Evolutionary conservation across 2,888 invertebrate species (phyloP).

Genomic region (Cantharis rustica): DNA sequence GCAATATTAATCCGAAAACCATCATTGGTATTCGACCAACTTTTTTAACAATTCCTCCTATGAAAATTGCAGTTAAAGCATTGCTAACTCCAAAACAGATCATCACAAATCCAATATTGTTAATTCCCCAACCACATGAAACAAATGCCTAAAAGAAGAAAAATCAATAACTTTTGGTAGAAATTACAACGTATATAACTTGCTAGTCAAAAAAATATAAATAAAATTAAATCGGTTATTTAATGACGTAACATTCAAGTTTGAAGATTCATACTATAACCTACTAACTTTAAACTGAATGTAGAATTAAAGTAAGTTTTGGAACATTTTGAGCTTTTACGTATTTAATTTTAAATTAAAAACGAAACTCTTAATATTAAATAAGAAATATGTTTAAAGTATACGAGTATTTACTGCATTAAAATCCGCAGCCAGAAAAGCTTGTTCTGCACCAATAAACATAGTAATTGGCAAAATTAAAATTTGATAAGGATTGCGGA

Average conservation of each 20-base stretch:
- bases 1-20: constrained; percentile 72
- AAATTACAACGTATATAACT: too few relatives aligned
- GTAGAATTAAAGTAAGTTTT: background rate
- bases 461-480: constrained; percentile 88
- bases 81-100: constrained; percentile 90
- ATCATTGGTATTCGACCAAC: constrained; percentile 82
- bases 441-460: constrained; percentile 93
- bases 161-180: too few relatives aligned
- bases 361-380: background rate
- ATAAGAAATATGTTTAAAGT: background rate
- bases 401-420: constrained; percentile 66
- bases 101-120: constrained; percentile 92
- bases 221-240: too few relatives aligned
- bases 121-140: constrained; percentile 86
- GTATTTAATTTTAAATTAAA: background rate
- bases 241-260: too few relatives aligned
- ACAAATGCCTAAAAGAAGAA: constrained; percentile 70
- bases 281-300: too few relatives aligned
- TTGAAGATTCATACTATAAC: too few relatives aligned
- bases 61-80: constrained; percentile 81
- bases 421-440: constrained; percentile 85
- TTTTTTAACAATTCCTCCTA: constrained; percentile 78
- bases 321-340: background rate
- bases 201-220: too few relatives aligned
- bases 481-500: constrained; percentile 78